These are phyloP conservation scores for Alectoris magna DNA, from an alignment of 2,797 vertebrate species.

Conservation along the genomic window DNA sequence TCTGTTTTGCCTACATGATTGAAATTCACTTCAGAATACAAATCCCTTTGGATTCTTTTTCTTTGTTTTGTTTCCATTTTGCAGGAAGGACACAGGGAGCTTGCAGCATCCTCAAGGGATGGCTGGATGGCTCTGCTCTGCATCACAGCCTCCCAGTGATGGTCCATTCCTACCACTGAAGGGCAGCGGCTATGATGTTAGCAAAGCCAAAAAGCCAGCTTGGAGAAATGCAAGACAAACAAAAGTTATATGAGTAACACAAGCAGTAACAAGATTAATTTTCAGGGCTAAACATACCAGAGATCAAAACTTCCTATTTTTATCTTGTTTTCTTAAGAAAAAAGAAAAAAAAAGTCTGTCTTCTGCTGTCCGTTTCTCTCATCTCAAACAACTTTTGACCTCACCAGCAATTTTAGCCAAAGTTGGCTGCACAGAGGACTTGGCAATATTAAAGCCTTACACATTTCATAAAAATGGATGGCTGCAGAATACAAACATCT, in stretches of 20 bases:
- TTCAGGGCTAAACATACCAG: not conserved
- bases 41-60: not conserved
- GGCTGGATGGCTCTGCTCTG: not conserved
- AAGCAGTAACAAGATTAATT: not conserved
- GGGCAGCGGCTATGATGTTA: not conserved
- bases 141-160: not conserved
- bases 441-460: not conserved
- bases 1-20: not conserved
- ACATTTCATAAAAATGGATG: not conserved
- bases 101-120: not conserved
- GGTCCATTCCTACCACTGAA: accelerated
- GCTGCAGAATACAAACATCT: not conserved
- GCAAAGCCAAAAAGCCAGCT: not conserved
- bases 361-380: not conserved
- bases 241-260: not conserved
- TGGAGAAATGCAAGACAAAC: not conserved
- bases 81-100: not conserved
- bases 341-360: not conserved
- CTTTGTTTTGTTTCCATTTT: not conserved
- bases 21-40: not conserved
- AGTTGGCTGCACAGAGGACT: not conserved
- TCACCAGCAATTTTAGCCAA: slow-evolving; percentile 1
- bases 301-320: slow-evolving; percentile 16
- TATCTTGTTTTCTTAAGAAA: not conserved
- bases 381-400: slow-evolving; percentile 1